Base-by-base conservation (phyloP, 2,113 vertebrate genomes). In the Strigops habroptila region DNA sequence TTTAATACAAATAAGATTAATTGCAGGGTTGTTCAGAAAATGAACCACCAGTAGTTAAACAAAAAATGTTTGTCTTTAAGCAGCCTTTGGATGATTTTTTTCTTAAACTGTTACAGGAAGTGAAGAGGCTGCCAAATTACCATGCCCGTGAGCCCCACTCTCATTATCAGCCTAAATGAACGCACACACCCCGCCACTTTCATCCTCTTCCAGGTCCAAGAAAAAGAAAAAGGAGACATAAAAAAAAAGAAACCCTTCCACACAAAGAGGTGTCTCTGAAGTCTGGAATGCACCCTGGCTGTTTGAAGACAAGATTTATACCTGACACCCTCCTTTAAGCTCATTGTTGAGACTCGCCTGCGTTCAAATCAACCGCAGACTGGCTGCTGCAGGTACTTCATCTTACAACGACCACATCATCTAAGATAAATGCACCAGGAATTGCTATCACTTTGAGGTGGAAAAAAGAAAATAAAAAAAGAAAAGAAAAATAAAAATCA, bases 101-200 rank as follows among this genome's bases (percentile, higher is more conserved):
- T 85, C 69, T 70, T 62, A 97, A 98, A 97, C 97, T 98, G 97
- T 91, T 98, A 98, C 98, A 99, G 99, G 99, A 99, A 99, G 98
- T 98, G 97, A 97, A 90, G 86, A 95, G 95, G 96, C 98, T 98
- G 98, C 98, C 98, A 99, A 98, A 98, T 98, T 97, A 97, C 96
- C 97, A 86, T 97, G 98, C 98, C 98, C 97, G 94, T 97, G 81
- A 98, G 98, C 98, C 94, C 95, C 97, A 93, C 97, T 98, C 97
- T 99, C 98, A 99, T 99, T 98, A 99, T 98, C 98, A 98, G 98
- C 98, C 98, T 98, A 98, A 98, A 98, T 85, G 96, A 97, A 97
- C 5, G 91, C 97, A 97, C 97, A 97, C 98, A 96, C 95, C 98
- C 97, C 78, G 39, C 84, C 94, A 96, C 98, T 99, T 99, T 99